phyloP scores from a whole-genome alignment of 2,113 vertebrate species.

The Garra rufa region DNA sequence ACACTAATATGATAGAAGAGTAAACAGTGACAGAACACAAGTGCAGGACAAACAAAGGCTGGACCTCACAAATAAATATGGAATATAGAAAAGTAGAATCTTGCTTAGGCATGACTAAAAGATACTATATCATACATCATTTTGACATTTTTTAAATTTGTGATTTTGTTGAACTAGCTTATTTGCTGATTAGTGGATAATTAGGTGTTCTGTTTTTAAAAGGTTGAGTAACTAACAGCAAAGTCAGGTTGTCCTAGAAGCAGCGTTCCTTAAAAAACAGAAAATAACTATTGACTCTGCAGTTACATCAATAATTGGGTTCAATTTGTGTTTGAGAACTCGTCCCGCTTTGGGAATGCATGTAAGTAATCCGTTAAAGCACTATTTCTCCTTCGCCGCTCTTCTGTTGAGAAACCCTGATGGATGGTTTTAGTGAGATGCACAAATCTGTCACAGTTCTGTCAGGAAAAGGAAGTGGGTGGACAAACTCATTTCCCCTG shows the following conservation, averaged over 20 bases:
- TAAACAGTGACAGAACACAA: conserved; percentile 28
- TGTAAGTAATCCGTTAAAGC: conserved; percentile 31
- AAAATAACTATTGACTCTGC: conserved; percentile 18
- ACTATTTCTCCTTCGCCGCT: conserved; percentile 19
- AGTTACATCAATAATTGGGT: neutral
- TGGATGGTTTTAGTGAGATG: neutral
- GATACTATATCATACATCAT: neutral
- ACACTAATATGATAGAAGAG: conserved; percentile 14
- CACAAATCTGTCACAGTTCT: conserved; percentile 37
- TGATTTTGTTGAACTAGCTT: neutral
- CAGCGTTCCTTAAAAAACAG: neutral
- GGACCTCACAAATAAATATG: neutral
- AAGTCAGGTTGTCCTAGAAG: conserved; percentile 5
- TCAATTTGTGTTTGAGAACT: conserved; percentile 26
- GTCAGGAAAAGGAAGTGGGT: conserved; percentile 18
- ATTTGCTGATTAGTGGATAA: neutral
- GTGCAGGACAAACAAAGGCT: neutral
- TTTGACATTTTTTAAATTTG: neutral
- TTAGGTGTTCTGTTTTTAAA: neutral
- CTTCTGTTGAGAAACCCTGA: neutral
- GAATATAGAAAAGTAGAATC: neutral
- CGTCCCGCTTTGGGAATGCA: neutral
- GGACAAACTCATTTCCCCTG: conserved; percentile 26
- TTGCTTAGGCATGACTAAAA: neutral
- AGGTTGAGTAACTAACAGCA: neutral